A percentile compares a stretch with the other conserved stretches of the same genome.
Conservation (phyloP, 2,888 invertebrate species). For the Drosophila mimetica region DNA sequence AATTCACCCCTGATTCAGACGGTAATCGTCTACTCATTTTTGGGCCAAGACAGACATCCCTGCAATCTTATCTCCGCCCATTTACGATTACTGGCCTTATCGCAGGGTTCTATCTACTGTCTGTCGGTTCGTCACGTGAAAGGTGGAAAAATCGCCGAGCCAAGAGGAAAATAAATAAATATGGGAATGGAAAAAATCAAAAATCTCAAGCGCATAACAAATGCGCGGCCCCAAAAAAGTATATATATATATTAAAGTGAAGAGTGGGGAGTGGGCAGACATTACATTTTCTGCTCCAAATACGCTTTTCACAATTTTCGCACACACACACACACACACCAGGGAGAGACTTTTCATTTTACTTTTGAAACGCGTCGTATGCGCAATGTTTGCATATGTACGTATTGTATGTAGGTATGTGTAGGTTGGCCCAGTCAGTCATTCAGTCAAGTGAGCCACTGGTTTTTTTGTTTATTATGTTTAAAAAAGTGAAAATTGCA, state of each 20-base stretch:
- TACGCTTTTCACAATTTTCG: constrained; percentile 77
- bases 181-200: constrained; percentile 6
- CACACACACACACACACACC: constrained; percentile 47
- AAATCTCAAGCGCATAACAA: constrained; percentile 13
- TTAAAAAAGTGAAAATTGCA: constrained; percentile 77
- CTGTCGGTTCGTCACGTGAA: constrained; percentile 9
- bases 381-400: constrained; percentile 65
- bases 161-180: constrained; percentile 6
- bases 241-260: constrained; percentile 3
- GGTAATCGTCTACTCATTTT: background rate
- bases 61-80: constrained; percentile 20
- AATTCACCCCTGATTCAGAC: background rate
- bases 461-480: constrained; percentile 46
- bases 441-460: constrained; percentile 42
- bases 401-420: background rate
- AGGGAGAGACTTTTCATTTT: constrained; percentile 65
- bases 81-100: constrained; percentile 1
- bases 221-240: constrained; percentile 19
- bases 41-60: background rate
- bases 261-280: constrained; percentile 35
- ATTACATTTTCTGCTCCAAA: constrained; percentile 77
- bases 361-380: constrained; percentile 66
- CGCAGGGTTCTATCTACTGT: background rate
- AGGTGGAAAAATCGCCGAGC: constrained; percentile 12
- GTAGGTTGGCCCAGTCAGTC: constrained; percentile 17